A percentile compares a stretch with the other conserved stretches of the same genome.
These are phyloP conservation scores for Geodia barretti DNA, from an alignment of 37 sponge, comb jelly and placozoan genomes.

Conservation along the genomic window DNA sequence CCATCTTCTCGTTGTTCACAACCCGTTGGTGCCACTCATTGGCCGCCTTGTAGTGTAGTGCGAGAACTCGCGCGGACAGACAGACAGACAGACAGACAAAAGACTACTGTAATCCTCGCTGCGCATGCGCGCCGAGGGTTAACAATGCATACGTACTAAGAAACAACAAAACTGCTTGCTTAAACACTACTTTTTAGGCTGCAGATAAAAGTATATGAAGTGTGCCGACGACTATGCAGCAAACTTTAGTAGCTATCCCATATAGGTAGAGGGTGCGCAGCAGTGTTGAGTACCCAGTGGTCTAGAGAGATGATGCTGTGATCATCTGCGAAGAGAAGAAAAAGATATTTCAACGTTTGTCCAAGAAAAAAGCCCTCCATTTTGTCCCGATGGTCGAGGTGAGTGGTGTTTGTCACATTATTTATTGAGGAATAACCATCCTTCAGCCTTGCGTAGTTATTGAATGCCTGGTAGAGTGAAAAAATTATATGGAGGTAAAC, in stretches of 20 bases:
- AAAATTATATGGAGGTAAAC: neutral
- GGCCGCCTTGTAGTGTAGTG: no score
- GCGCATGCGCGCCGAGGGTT: no score
- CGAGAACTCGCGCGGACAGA: no score
- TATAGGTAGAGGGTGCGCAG: slow-evolving; percentile 91
- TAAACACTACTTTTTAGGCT: no score
- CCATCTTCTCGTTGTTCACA: no score
- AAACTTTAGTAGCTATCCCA: slow-evolving; percentile 56
- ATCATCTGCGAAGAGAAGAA: slow-evolving; percentile 85
- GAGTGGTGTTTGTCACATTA: slow-evolving; percentile 60
- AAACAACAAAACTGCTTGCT: no score
- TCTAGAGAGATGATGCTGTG: slow-evolving; percentile 62
- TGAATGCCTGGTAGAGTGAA: slow-evolving; percentile 58
- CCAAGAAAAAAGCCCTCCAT: slow-evolving; percentile 95
- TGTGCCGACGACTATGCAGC: no score
- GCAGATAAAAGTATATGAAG: no score
- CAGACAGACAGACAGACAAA: no score
- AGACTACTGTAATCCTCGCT: no score
- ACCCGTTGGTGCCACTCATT: no score
- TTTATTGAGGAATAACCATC: slow-evolving; percentile 82
- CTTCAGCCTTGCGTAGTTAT: slow-evolving; percentile 64
- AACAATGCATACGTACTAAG: no score
- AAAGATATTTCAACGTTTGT: slow-evolving; percentile 93
- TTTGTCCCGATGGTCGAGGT: slow-evolving; percentile 73
- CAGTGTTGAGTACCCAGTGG: slow-evolving; percentile 89